Percentiles rank a stretch among this genome's conserved stretches.
Evolutionary conservation across 1,140 invertebrate genomes (phyloP).

Genomic region (Thereuonema tuberculata): DNA sequence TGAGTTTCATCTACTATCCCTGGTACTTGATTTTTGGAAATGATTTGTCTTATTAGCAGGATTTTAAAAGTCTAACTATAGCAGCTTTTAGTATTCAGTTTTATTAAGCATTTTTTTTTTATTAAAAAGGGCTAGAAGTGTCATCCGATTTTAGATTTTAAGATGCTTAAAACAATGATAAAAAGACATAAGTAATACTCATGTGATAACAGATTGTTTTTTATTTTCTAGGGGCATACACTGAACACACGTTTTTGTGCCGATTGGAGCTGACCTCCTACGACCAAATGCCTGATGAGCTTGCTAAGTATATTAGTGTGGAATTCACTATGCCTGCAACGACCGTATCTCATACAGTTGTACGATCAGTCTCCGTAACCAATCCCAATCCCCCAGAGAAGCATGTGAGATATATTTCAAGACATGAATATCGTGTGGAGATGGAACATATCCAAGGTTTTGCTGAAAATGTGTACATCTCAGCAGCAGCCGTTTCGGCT

Average conservation of each 20-base stretch:
- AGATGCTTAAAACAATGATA: no score
- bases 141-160: no score
- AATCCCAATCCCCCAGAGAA: conserved; percentile 93
- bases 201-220: no score
- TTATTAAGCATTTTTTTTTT: no score
- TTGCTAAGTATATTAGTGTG: conserved; percentile 74
- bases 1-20: no score
- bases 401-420: conserved; percentile 90
- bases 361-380: conserved; percentile 83
- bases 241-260: conserved; percentile 85
- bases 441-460: conserved; percentile 68
- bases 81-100: no score
- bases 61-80: no score
- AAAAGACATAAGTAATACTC: no score
- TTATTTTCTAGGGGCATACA: conserved; percentile 69
- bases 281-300: conserved; percentile 88
- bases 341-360: conserved; percentile 90
- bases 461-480: conserved; percentile 54
- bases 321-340: conserved; percentile 99
- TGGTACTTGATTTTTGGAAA: no score
- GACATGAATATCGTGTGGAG: conserved; percentile 47
- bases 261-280: conserved; percentile 87
- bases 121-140: no score
- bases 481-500: conserved; percentile 39
- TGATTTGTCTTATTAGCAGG: no score